These are phyloP conservation scores for Synergus japonicus DNA, from an alignment of 2,888 invertebrate genomes.

Conservation along the genomic window DNA sequence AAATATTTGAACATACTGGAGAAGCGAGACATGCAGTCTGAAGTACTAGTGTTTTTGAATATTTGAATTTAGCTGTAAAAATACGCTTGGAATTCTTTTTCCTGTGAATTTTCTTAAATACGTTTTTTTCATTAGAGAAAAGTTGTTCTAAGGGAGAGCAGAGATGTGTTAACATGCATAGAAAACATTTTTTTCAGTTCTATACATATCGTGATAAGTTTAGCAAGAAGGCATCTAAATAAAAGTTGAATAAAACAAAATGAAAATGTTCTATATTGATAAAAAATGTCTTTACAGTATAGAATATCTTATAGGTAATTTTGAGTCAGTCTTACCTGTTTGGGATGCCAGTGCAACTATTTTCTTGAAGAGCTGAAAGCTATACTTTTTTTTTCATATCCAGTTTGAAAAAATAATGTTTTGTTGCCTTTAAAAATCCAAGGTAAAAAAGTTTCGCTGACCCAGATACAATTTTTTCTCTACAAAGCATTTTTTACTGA, in stretches of 20 bases:
- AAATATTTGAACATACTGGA: slow-evolving; percentile 30
- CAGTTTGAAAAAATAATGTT: slow-evolving; percentile 6
- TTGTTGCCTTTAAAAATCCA: background rate
- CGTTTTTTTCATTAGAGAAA: slow-evolving; percentile 3
- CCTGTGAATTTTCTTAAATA: background rate
- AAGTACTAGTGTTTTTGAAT: background rate
- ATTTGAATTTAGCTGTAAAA: background rate
- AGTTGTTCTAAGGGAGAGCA: slow-evolving; percentile 19
- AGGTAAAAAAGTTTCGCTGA: background rate
- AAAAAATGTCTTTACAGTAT: background rate
- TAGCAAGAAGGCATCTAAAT: background rate
- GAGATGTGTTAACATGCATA: slow-evolving; percentile 19
- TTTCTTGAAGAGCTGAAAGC: slow-evolving; percentile 1
- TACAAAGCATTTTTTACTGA: background rate
- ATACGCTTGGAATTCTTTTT: background rate
- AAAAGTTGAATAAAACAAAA: background rate
- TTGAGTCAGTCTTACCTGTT: slow-evolving; percentile 19
- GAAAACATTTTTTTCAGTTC: background rate
- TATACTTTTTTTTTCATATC: slow-evolving; percentile 2
- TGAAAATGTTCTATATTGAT: background rate
- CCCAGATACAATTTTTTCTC: slow-evolving; percentile 15
- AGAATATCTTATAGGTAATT: background rate
- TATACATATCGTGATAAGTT: background rate
- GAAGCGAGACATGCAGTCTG: slow-evolving; percentile 35
- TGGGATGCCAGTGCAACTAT: background rate